These are phyloP conservation scores for Antigone vipio DNA, from an alignment of 2,113 vertebrate genomes.

Conservation along the genomic window DNA sequence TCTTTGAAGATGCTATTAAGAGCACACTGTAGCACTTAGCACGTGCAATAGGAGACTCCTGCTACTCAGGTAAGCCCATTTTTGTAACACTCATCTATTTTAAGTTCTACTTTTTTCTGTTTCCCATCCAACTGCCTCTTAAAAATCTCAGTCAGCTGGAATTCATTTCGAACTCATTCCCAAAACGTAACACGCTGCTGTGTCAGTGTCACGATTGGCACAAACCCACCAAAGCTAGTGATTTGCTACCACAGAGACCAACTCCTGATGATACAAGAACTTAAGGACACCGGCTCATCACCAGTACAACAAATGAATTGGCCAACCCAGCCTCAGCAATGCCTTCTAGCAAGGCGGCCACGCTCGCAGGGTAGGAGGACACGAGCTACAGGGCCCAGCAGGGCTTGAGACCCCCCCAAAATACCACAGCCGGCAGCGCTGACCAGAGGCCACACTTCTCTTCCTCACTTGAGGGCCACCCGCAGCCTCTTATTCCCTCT, in stretches of 20 bases:
- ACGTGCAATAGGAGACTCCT: neutral
- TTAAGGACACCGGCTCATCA: neutral
- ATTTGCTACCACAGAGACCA: neutral
- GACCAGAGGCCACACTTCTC: neutral
- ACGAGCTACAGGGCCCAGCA: neutral
- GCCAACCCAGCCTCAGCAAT: neutral
- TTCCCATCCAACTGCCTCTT: neutral
- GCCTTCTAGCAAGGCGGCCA: neutral
- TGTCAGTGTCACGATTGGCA: rapidly evolving
- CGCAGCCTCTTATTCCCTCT: no score
- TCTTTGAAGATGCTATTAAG: neutral
- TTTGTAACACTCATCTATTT: rapidly evolving
- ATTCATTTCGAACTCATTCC: neutral
- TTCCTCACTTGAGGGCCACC: no score
- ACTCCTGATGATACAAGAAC: neutral
- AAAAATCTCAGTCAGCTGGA: neutral
- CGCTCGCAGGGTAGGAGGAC: rapidly evolving
- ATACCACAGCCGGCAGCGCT: neutral
- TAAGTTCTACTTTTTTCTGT: neutral
- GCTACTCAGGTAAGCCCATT: neutral
- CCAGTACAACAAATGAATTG: neutral
- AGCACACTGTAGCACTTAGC: neutral
- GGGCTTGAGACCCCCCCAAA: neutral
- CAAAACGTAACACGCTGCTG: rapidly evolving
- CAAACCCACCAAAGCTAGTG: neutral